A percentile compares a stretch with the other conserved stretches of the same genome.
Evolutionary conservation across 2,113 vertebrate species (phyloP).

Genomic region (Antennarius striatus): DNA sequence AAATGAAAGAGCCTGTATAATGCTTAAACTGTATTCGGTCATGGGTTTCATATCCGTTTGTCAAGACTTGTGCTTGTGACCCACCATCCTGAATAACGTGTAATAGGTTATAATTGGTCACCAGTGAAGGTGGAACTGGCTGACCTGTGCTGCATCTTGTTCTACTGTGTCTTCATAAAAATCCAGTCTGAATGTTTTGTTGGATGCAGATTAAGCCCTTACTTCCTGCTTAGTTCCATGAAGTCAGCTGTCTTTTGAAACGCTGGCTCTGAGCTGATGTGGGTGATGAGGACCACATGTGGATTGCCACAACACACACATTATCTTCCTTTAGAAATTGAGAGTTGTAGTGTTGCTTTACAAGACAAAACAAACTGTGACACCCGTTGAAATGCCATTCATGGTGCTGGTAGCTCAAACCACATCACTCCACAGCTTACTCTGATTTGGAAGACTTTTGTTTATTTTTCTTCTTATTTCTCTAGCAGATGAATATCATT

Average conservation of each 20-base stretch:
- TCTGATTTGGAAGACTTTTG: too few relatives aligned
- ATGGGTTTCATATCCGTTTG: background rate
- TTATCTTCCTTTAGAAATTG: slow-evolving; percentile 22
- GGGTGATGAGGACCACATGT: slow-evolving; percentile 75
- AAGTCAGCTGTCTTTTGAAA: slow-evolving; percentile 71
- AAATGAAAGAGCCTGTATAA: background rate
- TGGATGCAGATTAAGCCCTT: slow-evolving; percentile 62
- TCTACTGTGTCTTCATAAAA: slow-evolving; percentile 52
- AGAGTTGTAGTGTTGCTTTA: slow-evolving; percentile 41
- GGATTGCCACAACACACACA: slow-evolving; percentile 12
- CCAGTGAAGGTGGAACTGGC: slow-evolving; percentile 8
- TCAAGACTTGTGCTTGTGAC: too few relatives aligned
- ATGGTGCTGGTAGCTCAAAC: slow-evolving; percentile 10
- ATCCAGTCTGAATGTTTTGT: slow-evolving; percentile 70
- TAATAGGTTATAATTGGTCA: background rate
- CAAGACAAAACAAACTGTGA: slow-evolving; percentile 13
- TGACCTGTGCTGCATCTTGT: slow-evolving; percentile 18
- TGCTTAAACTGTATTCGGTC: background rate
- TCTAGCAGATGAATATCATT: too few relatives aligned
- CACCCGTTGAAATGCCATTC: background rate
- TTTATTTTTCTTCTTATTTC: too few relatives aligned
- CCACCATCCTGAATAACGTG: background rate
- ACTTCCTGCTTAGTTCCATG: slow-evolving; percentile 70
- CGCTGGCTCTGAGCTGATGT: slow-evolving; percentile 53
- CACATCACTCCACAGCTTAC: too few relatives aligned